Evolutionary conservation across 2,113 vertebrate genomes (phyloP).

Genomic region (Catharus bicknelli): DNA sequence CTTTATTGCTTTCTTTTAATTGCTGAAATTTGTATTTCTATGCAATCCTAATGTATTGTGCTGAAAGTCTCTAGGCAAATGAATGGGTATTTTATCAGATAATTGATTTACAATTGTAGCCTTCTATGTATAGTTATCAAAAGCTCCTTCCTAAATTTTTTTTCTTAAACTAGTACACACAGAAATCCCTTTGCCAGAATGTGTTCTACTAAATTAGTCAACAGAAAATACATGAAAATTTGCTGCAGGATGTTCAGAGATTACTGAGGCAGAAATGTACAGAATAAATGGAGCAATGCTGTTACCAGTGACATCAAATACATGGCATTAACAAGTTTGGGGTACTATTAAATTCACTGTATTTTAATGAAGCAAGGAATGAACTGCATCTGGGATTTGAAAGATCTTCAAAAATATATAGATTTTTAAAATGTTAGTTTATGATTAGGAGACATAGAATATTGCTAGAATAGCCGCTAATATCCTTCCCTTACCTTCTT

Average conservation of each 20-base stretch:
- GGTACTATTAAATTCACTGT: not conserved
- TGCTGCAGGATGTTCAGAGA: not conserved
- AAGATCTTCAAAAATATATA: not conserved
- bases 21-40: not conserved
- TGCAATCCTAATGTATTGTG: not conserved
- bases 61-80: not conserved
- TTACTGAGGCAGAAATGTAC: not conserved
- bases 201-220: not conserved
- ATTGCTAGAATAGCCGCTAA: not conserved
- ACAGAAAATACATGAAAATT: not conserved
- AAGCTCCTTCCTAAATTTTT: not conserved
- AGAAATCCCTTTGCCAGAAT: not conserved
- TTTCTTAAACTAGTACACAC: not conserved
- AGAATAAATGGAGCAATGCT: not conserved
- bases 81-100: not conserved
- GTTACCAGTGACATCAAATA: not conserved
- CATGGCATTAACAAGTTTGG: not conserved
- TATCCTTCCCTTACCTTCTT: not conserved
- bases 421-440: not conserved
- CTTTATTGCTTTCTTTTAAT: not conserved
- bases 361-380: not conserved
- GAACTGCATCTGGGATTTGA: not conserved
- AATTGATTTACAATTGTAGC: not conserved
- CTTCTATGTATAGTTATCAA: not conserved
- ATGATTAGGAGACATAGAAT: not conserved